These are phyloP conservation scores for Lathronympha strigana DNA, from an alignment of 2,888 invertebrate genomes.

Conservation along the genomic window DNA sequence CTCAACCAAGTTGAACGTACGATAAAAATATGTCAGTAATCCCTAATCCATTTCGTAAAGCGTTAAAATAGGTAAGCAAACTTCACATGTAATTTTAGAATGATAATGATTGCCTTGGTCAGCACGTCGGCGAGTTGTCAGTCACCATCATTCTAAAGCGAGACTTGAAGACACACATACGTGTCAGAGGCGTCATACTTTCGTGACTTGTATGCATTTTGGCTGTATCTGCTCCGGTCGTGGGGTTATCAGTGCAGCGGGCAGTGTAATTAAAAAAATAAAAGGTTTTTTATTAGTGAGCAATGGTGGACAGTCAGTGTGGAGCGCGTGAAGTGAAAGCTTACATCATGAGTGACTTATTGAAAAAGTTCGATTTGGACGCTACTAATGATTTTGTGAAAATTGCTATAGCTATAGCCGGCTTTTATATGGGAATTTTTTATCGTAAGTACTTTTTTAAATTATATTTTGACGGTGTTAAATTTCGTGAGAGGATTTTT, in stretches of 20 bases:
- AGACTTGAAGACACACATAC: constrained; percentile 49
- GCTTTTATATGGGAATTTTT: constrained; percentile 74
- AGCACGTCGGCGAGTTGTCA: constrained; percentile 40
- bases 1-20: constrained; percentile 26
- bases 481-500: background rate
- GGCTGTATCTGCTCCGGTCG: constrained; percentile 60
- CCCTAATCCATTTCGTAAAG: constrained; percentile 1
- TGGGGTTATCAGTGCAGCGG: constrained; percentile 72
- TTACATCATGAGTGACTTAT: constrained; percentile 79
- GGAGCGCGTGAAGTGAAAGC: constrained; percentile 69
- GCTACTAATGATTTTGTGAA: constrained; percentile 71
- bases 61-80: constrained; percentile 4
- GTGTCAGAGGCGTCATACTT: constrained; percentile 28
- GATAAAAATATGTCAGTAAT: constrained; percentile 16
- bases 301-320: constrained; percentile 76
- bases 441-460: constrained; percentile 68
- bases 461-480: constrained; percentile 34
- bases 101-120: constrained; percentile 44
- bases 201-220: constrained; percentile 55
- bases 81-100: constrained; percentile 22
- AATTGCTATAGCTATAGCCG: constrained; percentile 65
- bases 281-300: constrained; percentile 50
- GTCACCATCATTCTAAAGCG: constrained; percentile 55
- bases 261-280: constrained; percentile 52
- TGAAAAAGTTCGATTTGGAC: constrained; percentile 73